Evolutionary conservation across 2,797 vertebrate species (phyloP).

Genomic region (Sitta carolinensis): DNA sequence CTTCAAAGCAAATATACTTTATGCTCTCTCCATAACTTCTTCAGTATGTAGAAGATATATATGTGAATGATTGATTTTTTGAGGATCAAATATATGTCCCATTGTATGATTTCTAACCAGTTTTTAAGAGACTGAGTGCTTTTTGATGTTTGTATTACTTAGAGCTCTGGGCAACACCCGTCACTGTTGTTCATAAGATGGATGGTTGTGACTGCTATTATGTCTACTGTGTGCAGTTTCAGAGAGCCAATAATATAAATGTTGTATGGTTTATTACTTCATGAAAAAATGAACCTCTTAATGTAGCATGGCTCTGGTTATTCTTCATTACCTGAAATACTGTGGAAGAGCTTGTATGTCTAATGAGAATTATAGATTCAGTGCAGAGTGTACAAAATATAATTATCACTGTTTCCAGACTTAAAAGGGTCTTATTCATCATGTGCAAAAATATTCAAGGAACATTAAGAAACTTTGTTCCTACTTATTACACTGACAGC

Average conservation of each 20-base stretch:
- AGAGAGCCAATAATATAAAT: slow-evolving; percentile 50
- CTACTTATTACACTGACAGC: not conserved
- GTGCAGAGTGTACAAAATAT: slow-evolving; percentile 8
- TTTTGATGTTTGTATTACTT: slow-evolving; percentile 35
- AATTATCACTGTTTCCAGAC: slow-evolving; percentile 48
- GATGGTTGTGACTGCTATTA: slow-evolving; percentile 6
- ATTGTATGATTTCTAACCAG: slow-evolving; percentile 11
- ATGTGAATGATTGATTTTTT: slow-evolving; percentile 36
- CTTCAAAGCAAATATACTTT: slow-evolving; percentile 5
- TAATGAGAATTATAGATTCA: slow-evolving; percentile 56
- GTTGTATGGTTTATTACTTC: slow-evolving; percentile 41
- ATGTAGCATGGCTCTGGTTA: slow-evolving; percentile 2
- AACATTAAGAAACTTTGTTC: slow-evolving; percentile 8
- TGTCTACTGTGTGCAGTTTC: slow-evolving; percentile 4
- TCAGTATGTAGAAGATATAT: not conserved
- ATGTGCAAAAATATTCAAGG: slow-evolving; percentile 20
- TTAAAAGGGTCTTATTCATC: slow-evolving; percentile 48
- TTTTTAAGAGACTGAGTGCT: slow-evolving; percentile 30
- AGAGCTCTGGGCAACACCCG: not conserved
- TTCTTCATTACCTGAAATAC: slow-evolving; percentile 56
- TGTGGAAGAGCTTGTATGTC: not conserved
- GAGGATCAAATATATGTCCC: not conserved
- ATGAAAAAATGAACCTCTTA: slow-evolving; percentile 57
- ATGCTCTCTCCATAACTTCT: not conserved
- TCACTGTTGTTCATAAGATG: slow-evolving; percentile 21